Evolutionary conservation across 2,113 vertebrate genomes (phyloP), one percentile per base, ranked within the genome.

Genomic region (Scortum barcoo): DNA sequence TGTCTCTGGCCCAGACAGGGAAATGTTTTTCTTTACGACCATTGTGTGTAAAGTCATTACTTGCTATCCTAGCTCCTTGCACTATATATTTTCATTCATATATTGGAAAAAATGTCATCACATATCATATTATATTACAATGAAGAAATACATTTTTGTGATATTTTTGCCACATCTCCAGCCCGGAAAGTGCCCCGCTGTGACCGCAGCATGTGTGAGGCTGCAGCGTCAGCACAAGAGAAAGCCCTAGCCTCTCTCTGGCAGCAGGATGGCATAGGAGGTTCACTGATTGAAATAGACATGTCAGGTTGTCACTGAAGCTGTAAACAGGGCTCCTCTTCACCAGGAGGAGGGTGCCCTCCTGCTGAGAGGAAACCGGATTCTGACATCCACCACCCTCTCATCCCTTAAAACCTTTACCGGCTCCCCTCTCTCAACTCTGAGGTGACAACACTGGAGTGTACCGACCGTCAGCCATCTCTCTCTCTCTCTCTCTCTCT

Each of bases 271-370:
- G 58, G 30, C 44, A 70, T 28, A 20, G 65, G 80, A 60, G 60
- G 28, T 33, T 63, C 28, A 17, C 75, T 72, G 86, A 89, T 80
- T 38, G 72, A 89, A 90, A 92, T 75, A 78, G 81, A 89, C 73
- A 68, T 48, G 61, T 85, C 80, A 74, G 60, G 63, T 58, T 77
- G 72, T 74, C 80, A 69, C 83, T 67, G 56, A 68, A 48, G 77
- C 83, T 61, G 73, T 81, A 72, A 81, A 85, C 70, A 57, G 40
- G 8, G 67, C 51, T 56, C 76, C 22, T n/a, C 24, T 58, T 63
- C 36, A 53, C 48, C 9, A 13, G 38, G 42, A 76, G 38, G 50
- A 69, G 30, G 46, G 33, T 3, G 3, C 17, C 66, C 61, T 81
- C 80, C 78, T 62, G 75, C 78, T 63, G 54, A 40, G 73, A 79